Evolutionary conservation across 1,140 invertebrate species (phyloP).

Genomic region (Lasioglossum baleicum): DNA sequence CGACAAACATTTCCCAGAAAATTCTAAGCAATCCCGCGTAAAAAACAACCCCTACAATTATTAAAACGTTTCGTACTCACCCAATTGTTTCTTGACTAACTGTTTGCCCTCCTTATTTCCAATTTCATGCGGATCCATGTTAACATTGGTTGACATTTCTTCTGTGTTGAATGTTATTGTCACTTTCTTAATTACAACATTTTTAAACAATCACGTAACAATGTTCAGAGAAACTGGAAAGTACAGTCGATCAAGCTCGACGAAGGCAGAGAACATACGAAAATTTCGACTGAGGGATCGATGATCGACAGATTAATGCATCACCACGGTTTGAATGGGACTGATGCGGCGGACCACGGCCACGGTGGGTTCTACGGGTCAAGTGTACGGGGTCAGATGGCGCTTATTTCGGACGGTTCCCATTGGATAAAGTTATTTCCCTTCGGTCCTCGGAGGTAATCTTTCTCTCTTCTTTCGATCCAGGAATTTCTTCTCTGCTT

Average conservation of each 20-base stretch:
- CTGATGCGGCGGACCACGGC: slow-evolving; percentile 20
- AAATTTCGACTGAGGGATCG: not conserved
- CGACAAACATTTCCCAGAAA: too few relatives aligned
- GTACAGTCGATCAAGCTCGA: not conserved
- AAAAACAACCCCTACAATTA: too few relatives aligned
- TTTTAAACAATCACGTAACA: not conserved
- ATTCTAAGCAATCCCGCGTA: too few relatives aligned
- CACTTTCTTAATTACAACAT: not conserved
- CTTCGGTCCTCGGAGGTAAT: not conserved
- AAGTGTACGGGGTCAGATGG: slow-evolving; percentile 41
- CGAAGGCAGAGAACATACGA: not conserved
- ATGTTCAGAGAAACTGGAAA: not conserved
- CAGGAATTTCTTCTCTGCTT: not conserved
- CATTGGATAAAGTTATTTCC: slow-evolving; percentile 29
- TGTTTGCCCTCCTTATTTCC: not conserved
- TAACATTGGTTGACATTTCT: not conserved
- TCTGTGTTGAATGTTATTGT: too few relatives aligned
- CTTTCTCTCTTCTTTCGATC: slow-evolving; percentile 6
- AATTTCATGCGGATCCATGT: not conserved
- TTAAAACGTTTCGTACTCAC: slow-evolving; percentile 14
- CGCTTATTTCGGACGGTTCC: slow-evolving; percentile 38
- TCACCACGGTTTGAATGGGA: slow-evolving; percentile 7
- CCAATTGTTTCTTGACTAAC: not conserved
- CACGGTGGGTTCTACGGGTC: not conserved
- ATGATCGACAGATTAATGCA: slow-evolving; percentile 5